A percentile compares a stretch with the other conserved stretches of the same genome.
Conservation (phyloP, 2,113 vertebrate species). For the Mixornis gularis region DNA sequence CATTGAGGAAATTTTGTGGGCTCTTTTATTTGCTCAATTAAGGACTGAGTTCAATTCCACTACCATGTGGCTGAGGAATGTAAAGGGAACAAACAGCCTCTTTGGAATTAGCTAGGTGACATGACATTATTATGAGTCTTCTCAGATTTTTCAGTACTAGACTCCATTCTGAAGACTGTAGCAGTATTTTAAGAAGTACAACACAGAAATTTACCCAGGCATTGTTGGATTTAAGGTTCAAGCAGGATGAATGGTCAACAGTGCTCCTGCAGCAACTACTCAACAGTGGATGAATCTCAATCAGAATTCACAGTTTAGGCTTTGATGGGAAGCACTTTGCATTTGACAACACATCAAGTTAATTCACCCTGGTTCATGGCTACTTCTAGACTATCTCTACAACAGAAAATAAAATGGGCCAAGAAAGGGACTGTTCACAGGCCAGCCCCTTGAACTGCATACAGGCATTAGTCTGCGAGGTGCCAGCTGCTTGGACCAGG, state of each 20-base stretch:
- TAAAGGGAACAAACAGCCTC: background rate
- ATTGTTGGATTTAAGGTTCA: background rate
- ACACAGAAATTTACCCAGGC: background rate
- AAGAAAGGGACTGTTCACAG: background rate
- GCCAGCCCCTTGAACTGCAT: background rate
- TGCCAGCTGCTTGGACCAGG: background rate
- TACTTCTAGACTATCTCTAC: background rate
- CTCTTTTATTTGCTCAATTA: background rate
- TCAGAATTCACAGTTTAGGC: background rate
- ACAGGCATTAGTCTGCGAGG: background rate
- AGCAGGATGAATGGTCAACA: background rate
- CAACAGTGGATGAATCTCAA: background rate
- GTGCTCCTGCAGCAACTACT: background rate
- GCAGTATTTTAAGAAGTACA: background rate
- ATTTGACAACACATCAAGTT: background rate
- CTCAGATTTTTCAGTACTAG: background rate
- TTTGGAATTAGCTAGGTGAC: background rate
- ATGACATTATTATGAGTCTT: background rate
- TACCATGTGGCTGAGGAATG: background rate
- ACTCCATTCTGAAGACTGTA: background rate
- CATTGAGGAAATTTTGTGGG: background rate
- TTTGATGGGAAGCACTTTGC: background rate
- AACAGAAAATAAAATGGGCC: background rate
- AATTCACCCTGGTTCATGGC: background rate
- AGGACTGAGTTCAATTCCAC: background rate